phyloP scores from a whole-genome alignment of 2,888 invertebrate species.

The Proisotoma minuta region DNA sequence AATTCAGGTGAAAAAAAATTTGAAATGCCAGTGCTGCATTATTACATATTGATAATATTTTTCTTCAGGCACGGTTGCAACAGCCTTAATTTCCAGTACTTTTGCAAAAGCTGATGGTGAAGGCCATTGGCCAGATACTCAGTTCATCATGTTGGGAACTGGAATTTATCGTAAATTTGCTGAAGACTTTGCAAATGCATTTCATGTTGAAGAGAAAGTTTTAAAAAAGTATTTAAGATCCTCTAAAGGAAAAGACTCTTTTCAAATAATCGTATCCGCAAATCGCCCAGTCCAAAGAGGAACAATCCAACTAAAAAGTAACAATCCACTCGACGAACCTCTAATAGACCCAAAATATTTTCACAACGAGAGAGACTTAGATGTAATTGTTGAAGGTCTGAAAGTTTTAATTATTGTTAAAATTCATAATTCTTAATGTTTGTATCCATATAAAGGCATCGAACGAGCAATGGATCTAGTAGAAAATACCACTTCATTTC shows the following conservation, averaged over 20 bases:
- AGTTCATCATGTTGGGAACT: conserved; percentile 24
- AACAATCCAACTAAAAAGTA: conserved; percentile 25
- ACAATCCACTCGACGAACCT: conserved; percentile 20
- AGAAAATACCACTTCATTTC: conserved; percentile 30
- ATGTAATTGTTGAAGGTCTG: conserved; percentile 37
- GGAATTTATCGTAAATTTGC: conserved; percentile 32
- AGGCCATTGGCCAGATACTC: conserved; percentile 43
- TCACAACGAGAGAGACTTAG: conserved; percentile 33
- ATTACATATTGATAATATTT: too few relatives aligned
- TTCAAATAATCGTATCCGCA: conserved; percentile 37
- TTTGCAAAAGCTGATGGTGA: conserved; percentile 35
- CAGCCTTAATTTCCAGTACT: conserved; percentile 35
- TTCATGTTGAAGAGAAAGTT: conserved; percentile 26
- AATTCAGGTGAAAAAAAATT: too few relatives aligned
- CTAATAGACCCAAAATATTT: conserved; percentile 43
- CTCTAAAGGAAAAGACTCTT: conserved; percentile 40
- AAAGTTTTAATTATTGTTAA: background rate
- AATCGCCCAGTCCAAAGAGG: conserved; percentile 35
- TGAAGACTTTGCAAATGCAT: conserved; percentile 34
- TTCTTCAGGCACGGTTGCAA: conserved; percentile 30
- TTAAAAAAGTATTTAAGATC: conserved; percentile 35
- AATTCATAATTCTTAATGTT: background rate
- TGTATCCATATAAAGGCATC: conserved; percentile 11
- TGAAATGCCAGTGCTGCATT: too few relatives aligned
- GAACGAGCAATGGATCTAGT: conserved; percentile 29